Conservation (phyloP, 2,888 invertebrate species). For the Rambutsinella grinnellia region DNA sequence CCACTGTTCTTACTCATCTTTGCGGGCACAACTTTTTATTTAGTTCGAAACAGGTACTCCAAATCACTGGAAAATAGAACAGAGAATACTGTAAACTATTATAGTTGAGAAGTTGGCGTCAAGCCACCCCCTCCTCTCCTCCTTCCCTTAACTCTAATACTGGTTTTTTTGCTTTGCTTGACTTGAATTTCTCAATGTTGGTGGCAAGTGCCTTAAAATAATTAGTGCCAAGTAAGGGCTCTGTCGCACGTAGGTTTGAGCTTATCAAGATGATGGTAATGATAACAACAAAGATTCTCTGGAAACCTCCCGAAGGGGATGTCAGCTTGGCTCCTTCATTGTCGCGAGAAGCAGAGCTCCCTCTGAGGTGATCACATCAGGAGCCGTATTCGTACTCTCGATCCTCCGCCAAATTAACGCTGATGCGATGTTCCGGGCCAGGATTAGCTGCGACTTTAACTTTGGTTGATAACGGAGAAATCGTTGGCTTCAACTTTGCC, state of each 20-base stretch:
- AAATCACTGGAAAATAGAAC: slow-evolving; percentile 7
- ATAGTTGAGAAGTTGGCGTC: not conserved
- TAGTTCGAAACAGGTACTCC: slow-evolving; percentile 13
- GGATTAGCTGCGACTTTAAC: slow-evolving; percentile 9
- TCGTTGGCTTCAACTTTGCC: slow-evolving; percentile 5
- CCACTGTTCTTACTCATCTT: slow-evolving; percentile 32
- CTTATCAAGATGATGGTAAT: not conserved
- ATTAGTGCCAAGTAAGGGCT: slow-evolving; percentile 30
- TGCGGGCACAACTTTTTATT: not conserved
- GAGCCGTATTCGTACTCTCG: slow-evolving; percentile 17
- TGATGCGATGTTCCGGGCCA: slow-evolving; percentile 16
- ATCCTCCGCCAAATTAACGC: not conserved
- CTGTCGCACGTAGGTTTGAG: not conserved
- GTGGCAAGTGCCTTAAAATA: slow-evolving; percentile 27
- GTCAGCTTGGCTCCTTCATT: slow-evolving; percentile 53
- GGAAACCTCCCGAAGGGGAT: slow-evolving; percentile 36
- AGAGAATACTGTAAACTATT: not conserved
- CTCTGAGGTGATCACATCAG: slow-evolving; percentile 1
- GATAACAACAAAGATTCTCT: no score
- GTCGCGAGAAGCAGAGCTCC: slow-evolving; percentile 5
- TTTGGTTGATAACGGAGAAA: not conserved
- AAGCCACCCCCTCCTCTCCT: slow-evolving; percentile 4
- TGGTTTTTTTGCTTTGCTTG: not conserved
- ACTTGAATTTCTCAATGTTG: slow-evolving; percentile 19
- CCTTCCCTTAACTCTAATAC: not conserved